Evolutionary conservation across 2,113 vertebrate genomes (phyloP).

Genomic region (Anseranas semipalmata): DNA sequence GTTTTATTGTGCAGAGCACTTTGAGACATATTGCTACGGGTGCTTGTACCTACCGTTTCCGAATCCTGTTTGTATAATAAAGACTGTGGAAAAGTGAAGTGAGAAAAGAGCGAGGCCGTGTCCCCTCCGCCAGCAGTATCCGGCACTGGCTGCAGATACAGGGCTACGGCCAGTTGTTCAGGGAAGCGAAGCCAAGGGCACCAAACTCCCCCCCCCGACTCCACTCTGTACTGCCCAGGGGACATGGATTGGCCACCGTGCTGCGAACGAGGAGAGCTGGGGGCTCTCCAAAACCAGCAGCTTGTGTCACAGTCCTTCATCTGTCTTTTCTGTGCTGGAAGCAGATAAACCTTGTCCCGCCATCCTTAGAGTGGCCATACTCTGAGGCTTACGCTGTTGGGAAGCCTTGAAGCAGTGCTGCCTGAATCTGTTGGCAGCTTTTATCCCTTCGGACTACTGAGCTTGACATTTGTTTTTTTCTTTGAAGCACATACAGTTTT

Average conservation of each 20-base stretch:
- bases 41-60: background rate
- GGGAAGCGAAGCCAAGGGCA: background rate
- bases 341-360: background rate
- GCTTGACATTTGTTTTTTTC: background rate
- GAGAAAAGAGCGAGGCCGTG: background rate
- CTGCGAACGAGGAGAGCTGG: background rate
- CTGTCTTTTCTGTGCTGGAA: background rate
- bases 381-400: background rate
- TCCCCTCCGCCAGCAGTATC: background rate
- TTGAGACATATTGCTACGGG: fast-evolving
- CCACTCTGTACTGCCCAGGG: background rate
- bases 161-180: background rate
- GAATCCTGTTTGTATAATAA: background rate
- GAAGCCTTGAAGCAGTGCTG: background rate
- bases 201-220: background rate
- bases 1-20: background rate
- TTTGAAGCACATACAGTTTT: background rate
- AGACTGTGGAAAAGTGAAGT: background rate
- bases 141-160: background rate
- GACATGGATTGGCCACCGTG: fast-evolving
- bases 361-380: background rate
- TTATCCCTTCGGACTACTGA: background rate
- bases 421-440: background rate
- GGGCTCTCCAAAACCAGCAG: background rate
- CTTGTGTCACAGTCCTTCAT: background rate